Evolutionary conservation across 2,888 invertebrate genomes (phyloP), one percentile per base, ranked within the genome.

Genomic region (Drosophila hamatofila): DNA sequence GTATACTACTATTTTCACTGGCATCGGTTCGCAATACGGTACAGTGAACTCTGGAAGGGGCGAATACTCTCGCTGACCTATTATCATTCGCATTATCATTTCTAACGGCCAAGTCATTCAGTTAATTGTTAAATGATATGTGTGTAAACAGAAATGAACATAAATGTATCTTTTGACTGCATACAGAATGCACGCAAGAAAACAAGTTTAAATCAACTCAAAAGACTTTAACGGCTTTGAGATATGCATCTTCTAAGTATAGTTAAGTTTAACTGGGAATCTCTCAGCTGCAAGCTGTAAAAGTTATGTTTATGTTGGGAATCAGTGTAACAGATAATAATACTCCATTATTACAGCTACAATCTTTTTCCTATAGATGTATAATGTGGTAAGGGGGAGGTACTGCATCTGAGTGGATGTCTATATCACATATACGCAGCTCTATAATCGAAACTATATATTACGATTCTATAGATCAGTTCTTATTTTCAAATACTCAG

Each of bases 61-160:
- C 51, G 51, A 57, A 54, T 54, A 52, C 56, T 52, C 54, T 49
- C 69, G 41, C 23, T 57, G 18, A 18, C 48, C 46, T 52, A 62
- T 51, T 39, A 44, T 33, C 61, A 54, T 57, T 27, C 9, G 21
- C 16, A 49, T 74, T 59, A 68, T 46, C 63, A 74, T 75, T 65
- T 71, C 52, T 71, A 75, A 71, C 75, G 76, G 76, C 61, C 39
- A 33, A 21, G 54, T 63, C 39, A 37, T 59, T 72, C 66, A 65
- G 55, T 75, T 69, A 75, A 75, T 75, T 75, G 61, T 30, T 67
- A 67, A 67, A 65, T 71, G 56, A 54, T 71, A 66, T 70, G 70
- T 62, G 39, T 75, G 63, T 44, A 56, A 74, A 64, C 64, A 70
- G 49, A 65, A 46, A 75, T 51, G 46, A 55, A 37, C 51, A 51